Evolutionary conservation across 2,888 invertebrate species (phyloP).

Genomic region (Biston stratarius): DNA sequence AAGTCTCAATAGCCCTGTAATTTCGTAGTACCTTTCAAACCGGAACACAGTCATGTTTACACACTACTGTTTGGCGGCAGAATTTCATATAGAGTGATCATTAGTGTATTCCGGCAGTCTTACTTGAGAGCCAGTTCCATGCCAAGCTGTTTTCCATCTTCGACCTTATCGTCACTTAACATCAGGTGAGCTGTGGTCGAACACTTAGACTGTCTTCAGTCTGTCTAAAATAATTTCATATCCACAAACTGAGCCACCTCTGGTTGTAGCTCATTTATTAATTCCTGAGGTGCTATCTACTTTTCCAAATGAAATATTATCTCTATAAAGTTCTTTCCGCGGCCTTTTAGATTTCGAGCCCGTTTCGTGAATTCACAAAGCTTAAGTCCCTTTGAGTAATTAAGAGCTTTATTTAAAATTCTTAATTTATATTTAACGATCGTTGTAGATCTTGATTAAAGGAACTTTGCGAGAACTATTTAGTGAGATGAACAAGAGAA

Average conservation of each 20-base stretch:
- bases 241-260: not conserved
- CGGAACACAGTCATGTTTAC: no score
- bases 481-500: slow-evolving; percentile 8
- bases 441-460: slow-evolving; percentile 32
- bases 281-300: slow-evolving; percentile 25
- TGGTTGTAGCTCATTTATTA: slow-evolving; percentile 17
- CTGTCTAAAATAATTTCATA: not conserved
- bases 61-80: no score
- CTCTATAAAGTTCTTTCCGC: slow-evolving; percentile 26
- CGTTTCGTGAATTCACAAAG: slow-evolving; percentile 38
- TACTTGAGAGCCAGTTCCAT: no score
- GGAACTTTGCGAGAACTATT: slow-evolving; percentile 26
- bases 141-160: no score
- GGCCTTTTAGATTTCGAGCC: slow-evolving; percentile 29
- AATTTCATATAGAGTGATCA: no score
- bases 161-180: no score
- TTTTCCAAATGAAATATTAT: slow-evolving; percentile 32
- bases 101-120: no score
- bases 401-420: slow-evolving; percentile 39
- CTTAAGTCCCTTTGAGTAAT: slow-evolving; percentile 38
- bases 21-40: no score
- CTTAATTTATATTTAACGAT: slow-evolving; percentile 38
- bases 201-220: no score
- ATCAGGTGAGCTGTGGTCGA: no score
- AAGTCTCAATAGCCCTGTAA: no score